Evolutionary conservation across 1,140 invertebrate species (phyloP).

Genomic region (Aethina tumida): DNA sequence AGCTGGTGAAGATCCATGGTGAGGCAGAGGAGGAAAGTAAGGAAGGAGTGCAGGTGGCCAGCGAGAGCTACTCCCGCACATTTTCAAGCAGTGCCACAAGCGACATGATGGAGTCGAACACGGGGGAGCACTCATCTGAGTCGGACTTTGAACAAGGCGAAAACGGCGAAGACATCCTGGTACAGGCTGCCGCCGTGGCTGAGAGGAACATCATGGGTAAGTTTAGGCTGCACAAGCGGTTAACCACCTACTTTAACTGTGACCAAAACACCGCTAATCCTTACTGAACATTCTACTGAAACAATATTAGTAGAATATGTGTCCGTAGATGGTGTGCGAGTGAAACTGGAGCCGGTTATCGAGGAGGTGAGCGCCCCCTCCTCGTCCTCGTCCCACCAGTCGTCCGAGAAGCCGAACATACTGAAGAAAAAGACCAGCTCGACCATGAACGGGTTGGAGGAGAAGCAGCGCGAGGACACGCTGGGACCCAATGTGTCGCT

Average conservation of each 20-base stretch:
- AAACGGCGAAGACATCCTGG: slow-evolving; percentile 9
- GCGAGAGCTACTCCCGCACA: slow-evolving; percentile 4
- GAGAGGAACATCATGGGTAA: slow-evolving; percentile 15
- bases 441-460: slow-evolving; percentile 9
- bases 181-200: slow-evolving; percentile 12
- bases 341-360: slow-evolving; percentile 24
- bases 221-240: neutral
- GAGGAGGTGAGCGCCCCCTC: slow-evolving; percentile 2
- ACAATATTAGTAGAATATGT: neutral
- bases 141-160: slow-evolving; percentile 24
- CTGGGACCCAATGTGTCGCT: slow-evolving; percentile 16
- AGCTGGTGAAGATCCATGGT: slow-evolving; percentile 30
- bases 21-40: slow-evolving; percentile 11
- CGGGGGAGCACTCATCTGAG: slow-evolving; percentile 25
- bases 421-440: slow-evolving; percentile 21
- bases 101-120: slow-evolving; percentile 23
- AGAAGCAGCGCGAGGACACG: slow-evolving; percentile 6
- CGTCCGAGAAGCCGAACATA: slow-evolving; percentile 22
- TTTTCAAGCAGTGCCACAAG: slow-evolving; percentile 12
- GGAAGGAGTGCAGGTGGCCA: slow-evolving; percentile 11
- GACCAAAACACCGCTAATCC: too few relatives aligned
- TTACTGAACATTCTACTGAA: too few relatives aligned
- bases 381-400: neutral
- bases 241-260: neutral
- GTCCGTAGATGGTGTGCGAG: slow-evolving; percentile 10